These are phyloP conservation scores for Brevimyrus niger DNA, from an alignment of 2,113 vertebrate species.

Conservation along the genomic window DNA sequence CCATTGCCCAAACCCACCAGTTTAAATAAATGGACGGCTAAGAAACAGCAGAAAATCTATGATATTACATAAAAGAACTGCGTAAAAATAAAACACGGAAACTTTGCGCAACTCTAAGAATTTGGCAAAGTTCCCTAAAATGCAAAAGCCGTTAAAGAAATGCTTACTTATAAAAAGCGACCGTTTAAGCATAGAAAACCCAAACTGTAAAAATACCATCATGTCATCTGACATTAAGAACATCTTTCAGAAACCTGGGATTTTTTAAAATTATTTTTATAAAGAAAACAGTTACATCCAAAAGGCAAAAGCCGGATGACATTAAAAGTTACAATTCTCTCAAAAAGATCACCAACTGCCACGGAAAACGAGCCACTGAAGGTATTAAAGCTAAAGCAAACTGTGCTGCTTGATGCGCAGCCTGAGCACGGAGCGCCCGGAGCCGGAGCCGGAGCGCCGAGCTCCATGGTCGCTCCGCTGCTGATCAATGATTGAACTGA, in stretches of 20 bases:
- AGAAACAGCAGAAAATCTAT: neutral
- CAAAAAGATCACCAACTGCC: neutral
- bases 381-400: neutral
- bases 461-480: slow-evolving; percentile 62
- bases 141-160: neutral
- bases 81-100: neutral
- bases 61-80: neutral
- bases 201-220: neutral
- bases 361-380: slow-evolving; percentile 16
- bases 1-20: neutral
- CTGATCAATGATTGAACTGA: slow-evolving; percentile 87
- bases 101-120: slow-evolving; percentile 7
- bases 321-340: slow-evolving; percentile 62
- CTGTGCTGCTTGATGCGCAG: slow-evolving; percentile 38
- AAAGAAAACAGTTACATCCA: slow-evolving; percentile 27
- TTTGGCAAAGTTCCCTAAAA: slow-evolving; percentile 8
- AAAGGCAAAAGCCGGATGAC: slow-evolving; percentile 55
- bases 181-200: slow-evolving; percentile 15
- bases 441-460: slow-evolving; percentile 58
- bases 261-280: neutral
- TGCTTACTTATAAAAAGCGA: neutral
- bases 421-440: slow-evolving; percentile 40
- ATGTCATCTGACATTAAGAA: slow-evolving; percentile 34
- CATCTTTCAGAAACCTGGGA: slow-evolving; percentile 30
- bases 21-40: neutral